Base-by-base conservation (phyloP, 1,140 invertebrate species). In the Bombus ignitus region DNA sequence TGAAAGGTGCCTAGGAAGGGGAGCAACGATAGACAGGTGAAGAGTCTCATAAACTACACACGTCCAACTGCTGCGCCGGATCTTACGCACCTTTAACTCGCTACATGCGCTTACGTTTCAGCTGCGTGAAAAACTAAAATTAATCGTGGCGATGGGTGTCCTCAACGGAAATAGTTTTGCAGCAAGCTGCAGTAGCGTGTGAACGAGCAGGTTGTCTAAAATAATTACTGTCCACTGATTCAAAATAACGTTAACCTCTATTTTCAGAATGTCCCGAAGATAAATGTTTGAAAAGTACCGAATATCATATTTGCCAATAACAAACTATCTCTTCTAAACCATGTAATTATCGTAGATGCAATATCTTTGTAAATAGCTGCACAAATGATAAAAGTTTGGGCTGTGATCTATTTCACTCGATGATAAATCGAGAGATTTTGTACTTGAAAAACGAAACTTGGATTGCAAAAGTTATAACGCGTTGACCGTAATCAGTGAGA, bases 111-210 rank as follows among this genome's bases (percentile, higher is more conserved):
- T n/a, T 32, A 39, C 57, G 35, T 25, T 85, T 81, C 84, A 81
- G 84, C 78, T 85, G 78, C 78, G 3, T 87, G 81, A 59, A 86
- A 78, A 88, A 87, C 65, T 68, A 59, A 83, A 86, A 90, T 90
- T 87, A 90, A 87, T 88, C 82, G 57, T 72, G 71, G 44, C 62
- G 82, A 79, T 83, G 77, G 73, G 71, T 62, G 62, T 57, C 84
- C 65, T 89, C 76, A 88, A 88, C 88, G 88, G 88, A 90, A 85
- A 85, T 83, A 80, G 79, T 75, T 75, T 25, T 9, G 71, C 37
- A 59, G 77, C 53, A 59, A 62, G 53, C 57, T 80, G 76, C 76
- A 25, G 13, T 1, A 0, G 18, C 71, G 59, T 75, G 83, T 65
- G 83, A 68, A 74, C 42, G 15, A 32, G 62, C 77, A 84, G 42